These are phyloP conservation scores for Nicator chloris DNA, from an alignment of 2,113 vertebrate species.

Conservation along the genomic window DNA sequence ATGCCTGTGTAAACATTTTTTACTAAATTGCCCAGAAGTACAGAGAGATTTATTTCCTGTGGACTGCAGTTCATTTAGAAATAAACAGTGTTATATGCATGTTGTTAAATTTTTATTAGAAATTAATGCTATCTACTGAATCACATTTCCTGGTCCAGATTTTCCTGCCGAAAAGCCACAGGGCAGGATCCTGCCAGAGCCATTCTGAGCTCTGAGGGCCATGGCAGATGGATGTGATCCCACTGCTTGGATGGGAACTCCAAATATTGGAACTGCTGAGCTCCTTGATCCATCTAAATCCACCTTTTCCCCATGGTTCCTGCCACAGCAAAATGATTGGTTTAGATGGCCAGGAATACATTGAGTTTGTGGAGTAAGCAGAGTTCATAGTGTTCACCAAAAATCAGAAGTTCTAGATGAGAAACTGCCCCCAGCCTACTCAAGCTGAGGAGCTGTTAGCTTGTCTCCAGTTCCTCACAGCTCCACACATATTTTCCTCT, in stretches of 20 bases:
- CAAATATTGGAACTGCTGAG: neutral
- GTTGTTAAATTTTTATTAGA: neutral
- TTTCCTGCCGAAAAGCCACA: neutral
- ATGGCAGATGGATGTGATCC: neutral
- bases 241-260: neutral
- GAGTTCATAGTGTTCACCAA: neutral
- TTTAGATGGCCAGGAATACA: neutral
- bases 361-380: neutral
- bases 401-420: neutral
- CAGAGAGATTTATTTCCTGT: neutral
- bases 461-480: neutral
- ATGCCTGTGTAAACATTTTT: neutral
- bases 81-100: neutral
- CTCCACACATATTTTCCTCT: neutral
- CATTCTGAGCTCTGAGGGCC: neutral
- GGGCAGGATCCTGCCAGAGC: neutral
- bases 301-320: accelerated
- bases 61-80: neutral
- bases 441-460: neutral
- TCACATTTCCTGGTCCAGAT: neutral
- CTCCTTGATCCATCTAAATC: neutral
- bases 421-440: too few species aligned
- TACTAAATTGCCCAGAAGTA: neutral
- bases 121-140: neutral
- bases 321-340: neutral